Base-by-base conservation (phyloP, 2,888 invertebrate species). In the Germaria angustata region DNA sequence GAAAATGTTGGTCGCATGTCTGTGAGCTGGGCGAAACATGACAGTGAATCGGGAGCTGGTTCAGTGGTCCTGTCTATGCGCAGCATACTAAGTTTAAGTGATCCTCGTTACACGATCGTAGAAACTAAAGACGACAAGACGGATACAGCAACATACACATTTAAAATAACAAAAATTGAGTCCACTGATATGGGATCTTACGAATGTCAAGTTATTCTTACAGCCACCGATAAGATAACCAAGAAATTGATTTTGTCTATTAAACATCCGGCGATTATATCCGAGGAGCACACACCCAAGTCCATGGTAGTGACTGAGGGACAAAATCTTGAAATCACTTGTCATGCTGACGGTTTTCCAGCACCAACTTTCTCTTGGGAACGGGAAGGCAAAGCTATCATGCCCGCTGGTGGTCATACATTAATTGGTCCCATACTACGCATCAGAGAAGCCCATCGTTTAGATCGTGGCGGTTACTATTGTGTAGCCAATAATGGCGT, bases 331-430 rank as follows among this genome's bases (percentile, higher is more conserved):
- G 90, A 91, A 85, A 84, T 95, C 0, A 93, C 94, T 82, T 96
- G 96, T 86, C 92, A 93, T 63, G 96, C 96, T 0, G 94, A 94
- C 85, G 96, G 96, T 0, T 96, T 95, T 88, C 96, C 96, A 0
- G 93, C 93, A 86, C 96, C 96, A 0, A 93, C 93, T 66, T 92
- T 94, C 15, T 92, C 92, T 0, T 95, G 95, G 95, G 93, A 93
- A 80, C 93, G 93, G 53, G 92, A 93, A 91, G 93, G 94, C 55
- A 93, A 95, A 83, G 93, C 92, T 8, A 88, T 91, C 11, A 88
- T 91, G 89, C 91, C 91, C 0, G 87, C 86, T 4, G 91, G 91
- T 0, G 91, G 91, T 3, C 87, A 87, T 51, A 55, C 72, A 4
- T 84, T 86, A 22, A 85, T 87, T 20, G 91, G 91, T 4, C 88